phyloP scores from a whole-genome alignment of 1,140 invertebrate genomes.

The Carposina sasakii region DNA sequence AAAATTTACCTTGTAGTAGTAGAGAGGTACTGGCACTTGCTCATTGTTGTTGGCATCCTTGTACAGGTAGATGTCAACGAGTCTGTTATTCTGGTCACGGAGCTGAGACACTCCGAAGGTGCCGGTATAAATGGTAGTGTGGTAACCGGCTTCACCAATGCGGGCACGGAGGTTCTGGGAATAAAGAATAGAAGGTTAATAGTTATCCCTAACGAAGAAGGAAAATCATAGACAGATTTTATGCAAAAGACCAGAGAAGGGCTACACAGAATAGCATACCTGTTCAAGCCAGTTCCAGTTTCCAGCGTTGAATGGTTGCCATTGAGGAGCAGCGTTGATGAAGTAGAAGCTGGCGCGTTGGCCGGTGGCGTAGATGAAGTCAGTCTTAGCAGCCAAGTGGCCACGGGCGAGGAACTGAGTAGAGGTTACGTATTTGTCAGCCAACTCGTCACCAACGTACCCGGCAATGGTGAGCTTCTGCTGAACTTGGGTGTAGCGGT shows the following conservation, averaged over 20 bases:
- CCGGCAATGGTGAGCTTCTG: slow-evolving; percentile 42
- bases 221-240: no score
- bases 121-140: slow-evolving; percentile 55
- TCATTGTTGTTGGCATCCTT: slow-evolving; percentile 31
- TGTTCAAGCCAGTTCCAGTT: slow-evolving; percentile 75
- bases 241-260: background rate
- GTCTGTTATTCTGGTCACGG: slow-evolving; percentile 32
- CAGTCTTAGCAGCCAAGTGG: slow-evolving; percentile 79
- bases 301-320: slow-evolving; percentile 78
- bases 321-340: slow-evolving; percentile 78
- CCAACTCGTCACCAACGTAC: slow-evolving; percentile 39
- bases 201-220: no score
- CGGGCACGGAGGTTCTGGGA: slow-evolving; percentile 50
- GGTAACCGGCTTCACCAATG: slow-evolving; percentile 47
- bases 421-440: slow-evolving; percentile 46
- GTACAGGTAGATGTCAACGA: slow-evolving; percentile 48
- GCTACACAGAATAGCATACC: slow-evolving; percentile 25
- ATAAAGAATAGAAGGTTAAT: background rate
- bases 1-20: slow-evolving; percentile 64
- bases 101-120: slow-evolving; percentile 58
- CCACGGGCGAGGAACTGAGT: slow-evolving; percentile 74
- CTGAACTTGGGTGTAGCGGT: slow-evolving; percentile 45
- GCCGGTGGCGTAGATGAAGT: slow-evolving; percentile 76
- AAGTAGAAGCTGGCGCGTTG: slow-evolving; percentile 79
- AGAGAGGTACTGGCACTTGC: slow-evolving; percentile 56